Evolutionary conservation across 1,140 invertebrate genomes (phyloP), one percentile per base, ranked within the genome.

Genomic region (Polypedilum vanderplanki): DNA sequence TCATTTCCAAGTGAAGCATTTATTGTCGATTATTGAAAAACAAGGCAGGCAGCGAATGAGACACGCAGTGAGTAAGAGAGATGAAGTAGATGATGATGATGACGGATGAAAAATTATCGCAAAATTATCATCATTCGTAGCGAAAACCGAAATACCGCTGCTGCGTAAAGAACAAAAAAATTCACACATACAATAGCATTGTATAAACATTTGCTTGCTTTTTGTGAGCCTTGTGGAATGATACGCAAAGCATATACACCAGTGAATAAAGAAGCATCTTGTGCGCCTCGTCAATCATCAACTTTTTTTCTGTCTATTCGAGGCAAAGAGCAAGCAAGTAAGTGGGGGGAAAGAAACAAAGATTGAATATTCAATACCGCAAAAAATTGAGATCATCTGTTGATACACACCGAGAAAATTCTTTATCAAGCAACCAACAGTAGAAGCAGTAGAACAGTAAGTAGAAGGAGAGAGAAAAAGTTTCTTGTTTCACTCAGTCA

Each of bases 301-400:
- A 57, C 46, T n/a, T 12, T 57, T 15, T 57, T 57, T 57, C 15
- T 57, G 41, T 57, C 12, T 57, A 12, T 15, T 57, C 46, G 46
- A 57, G 46, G 46, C 46, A 57, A 57, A n/a, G n/a, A 57, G n/a
- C 46, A 57, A n/a, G 12, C 10, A 46, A 15, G 15, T 15, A 9
- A 46, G 15, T 41, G n/a, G 5, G 41, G 15, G 41, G 46, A 57
- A n/a, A 57, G 46, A 4, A 57, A 33, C 24, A 57, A 57, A 57
- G 46, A 57, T 57, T 57, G 46, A 57, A 57, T 57, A 57, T 57
- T 57, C 46, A 57, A 57, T 57, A 57, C 46, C 46, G 46, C 46
- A 57, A 57, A 57, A 57, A 57, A 33, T 57, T 57, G 65, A 70
- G 65, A 70, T 70, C 65, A 70, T 70, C 65, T 70, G 65, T 70